Percentiles rank a stretch among this genome's conserved stretches.
Conservation (phyloP, 2,113 vertebrate species). For the Chaetodon trifascialis region DNA sequence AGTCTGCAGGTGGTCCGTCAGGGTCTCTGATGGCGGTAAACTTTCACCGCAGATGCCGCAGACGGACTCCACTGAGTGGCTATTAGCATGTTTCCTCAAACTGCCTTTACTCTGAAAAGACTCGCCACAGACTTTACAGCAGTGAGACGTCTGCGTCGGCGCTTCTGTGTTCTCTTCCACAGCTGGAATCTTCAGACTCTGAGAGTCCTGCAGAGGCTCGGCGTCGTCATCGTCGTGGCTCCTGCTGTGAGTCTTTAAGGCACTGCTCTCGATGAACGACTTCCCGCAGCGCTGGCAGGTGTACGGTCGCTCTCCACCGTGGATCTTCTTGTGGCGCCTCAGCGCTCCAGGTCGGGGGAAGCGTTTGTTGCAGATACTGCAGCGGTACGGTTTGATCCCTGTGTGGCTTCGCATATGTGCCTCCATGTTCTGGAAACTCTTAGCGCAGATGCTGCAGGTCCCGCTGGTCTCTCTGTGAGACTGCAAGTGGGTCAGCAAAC, state of each 20-base stretch:
- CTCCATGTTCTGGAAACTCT: slow-evolving; percentile 67
- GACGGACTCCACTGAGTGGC: slow-evolving; percentile 21
- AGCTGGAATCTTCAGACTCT: neutral
- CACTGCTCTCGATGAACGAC: slow-evolving; percentile 33
- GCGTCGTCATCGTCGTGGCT: neutral
- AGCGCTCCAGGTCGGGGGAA: slow-evolving; percentile 68
- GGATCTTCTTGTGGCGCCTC: slow-evolving; percentile 75
- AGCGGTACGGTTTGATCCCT: slow-evolving; percentile 56
- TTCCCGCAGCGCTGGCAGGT: slow-evolving; percentile 45
- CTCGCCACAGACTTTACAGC: slow-evolving; percentile 57
- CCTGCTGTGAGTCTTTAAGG: slow-evolving; percentile 42
- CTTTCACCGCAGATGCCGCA: slow-evolving; percentile 58
- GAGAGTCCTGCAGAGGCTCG: fast-evolving
- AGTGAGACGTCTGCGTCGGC: fast-evolving
- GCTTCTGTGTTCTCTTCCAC: neutral
- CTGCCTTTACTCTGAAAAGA: slow-evolving; percentile 35
- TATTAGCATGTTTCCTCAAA: slow-evolving; percentile 56
- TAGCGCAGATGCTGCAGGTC: slow-evolving; percentile 70
- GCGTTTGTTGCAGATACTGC: slow-evolving; percentile 57
- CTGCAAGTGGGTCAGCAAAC: slow-evolving; percentile 50
- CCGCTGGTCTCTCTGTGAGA: slow-evolving; percentile 46
- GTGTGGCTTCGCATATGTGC: slow-evolving; percentile 68
- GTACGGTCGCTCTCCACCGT: slow-evolving; percentile 19
- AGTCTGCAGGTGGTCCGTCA: slow-evolving; percentile 45
- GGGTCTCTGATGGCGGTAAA: neutral